Evolutionary conservation across 2,888 invertebrate genomes (phyloP).

Genomic region (Zygogramma bicolorata): DNA sequence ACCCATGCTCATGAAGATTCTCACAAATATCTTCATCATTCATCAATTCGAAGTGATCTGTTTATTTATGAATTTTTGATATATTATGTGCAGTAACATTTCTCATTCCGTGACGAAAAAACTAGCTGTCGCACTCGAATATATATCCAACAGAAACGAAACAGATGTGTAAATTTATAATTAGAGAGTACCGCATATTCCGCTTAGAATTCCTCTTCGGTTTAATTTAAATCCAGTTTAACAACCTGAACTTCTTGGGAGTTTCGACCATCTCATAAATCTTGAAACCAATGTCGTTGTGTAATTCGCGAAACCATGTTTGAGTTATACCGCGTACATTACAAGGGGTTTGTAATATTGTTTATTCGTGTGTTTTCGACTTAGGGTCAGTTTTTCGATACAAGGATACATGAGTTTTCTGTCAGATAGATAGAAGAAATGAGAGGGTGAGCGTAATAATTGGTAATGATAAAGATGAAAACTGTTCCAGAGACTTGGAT

Average conservation of each 20-base stretch:
- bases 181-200: slow-evolving; percentile 44
- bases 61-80: too few relatives aligned
- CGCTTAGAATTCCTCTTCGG: slow-evolving; percentile 46
- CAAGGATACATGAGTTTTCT: too few relatives aligned
- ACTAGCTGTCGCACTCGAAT: background rate
- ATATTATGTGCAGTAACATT: too few relatives aligned
- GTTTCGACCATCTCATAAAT: background rate
- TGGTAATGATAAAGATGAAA: too few relatives aligned
- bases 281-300: slow-evolving; percentile 2
- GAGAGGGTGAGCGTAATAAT: background rate
- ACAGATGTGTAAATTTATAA: slow-evolving; percentile 39
- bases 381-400: background rate
- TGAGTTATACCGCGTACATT: background rate
- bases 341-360: background rate
- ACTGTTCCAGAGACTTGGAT: too few relatives aligned
- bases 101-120: background rate
- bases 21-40: too few relatives aligned
- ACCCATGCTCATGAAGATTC: too few relatives aligned
- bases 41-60: too few relatives aligned
- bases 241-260: slow-evolving; percentile 9
- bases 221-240: slow-evolving; percentile 14
- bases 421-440: too few relatives aligned
- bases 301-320: background rate
- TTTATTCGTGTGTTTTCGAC: background rate
- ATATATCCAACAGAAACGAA: background rate